phyloP scores from a whole-genome alignment of 2,113 vertebrate genomes.

The Ramphastos sulfuratus region DNA sequence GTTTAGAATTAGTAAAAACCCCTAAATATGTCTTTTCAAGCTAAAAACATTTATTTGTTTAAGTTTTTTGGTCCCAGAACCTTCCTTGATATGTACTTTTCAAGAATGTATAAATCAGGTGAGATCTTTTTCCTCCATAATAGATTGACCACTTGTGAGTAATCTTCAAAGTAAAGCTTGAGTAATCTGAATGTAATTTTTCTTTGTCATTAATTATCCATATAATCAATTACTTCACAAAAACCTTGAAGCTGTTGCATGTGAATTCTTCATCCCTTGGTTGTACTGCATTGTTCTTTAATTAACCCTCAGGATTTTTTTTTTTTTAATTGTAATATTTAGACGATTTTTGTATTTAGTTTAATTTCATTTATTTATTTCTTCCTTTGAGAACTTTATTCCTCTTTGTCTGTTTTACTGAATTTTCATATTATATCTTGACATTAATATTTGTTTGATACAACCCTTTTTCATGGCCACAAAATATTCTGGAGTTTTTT shows the following conservation, averaged over 20 bases:
- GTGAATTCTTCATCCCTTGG: neutral
- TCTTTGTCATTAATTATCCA: neutral
- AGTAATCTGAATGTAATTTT: neutral
- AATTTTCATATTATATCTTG: neutral
- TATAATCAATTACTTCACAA: neutral
- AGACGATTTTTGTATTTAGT: accelerated
- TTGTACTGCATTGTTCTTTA: neutral
- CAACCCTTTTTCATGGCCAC: neutral
- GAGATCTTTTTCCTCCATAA: neutral
- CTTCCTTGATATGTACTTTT: neutral
- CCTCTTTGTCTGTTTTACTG: neutral
- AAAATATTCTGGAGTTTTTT: neutral
- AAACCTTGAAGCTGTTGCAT: neutral
- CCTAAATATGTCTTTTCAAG: neutral
- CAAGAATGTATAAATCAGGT: accelerated
- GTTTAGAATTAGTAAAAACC: neutral
- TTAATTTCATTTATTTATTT: neutral
- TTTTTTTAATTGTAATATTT: neutral
- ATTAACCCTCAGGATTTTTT: neutral
- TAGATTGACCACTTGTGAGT: neutral
- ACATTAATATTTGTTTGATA: neutral
- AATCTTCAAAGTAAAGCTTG: neutral
- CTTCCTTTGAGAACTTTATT: neutral
- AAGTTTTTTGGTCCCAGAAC: neutral
- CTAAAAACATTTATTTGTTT: neutral